Base-by-base conservation (phyloP, 2,113 vertebrate genomes). In the Oreochromis spilurus region DNA sequence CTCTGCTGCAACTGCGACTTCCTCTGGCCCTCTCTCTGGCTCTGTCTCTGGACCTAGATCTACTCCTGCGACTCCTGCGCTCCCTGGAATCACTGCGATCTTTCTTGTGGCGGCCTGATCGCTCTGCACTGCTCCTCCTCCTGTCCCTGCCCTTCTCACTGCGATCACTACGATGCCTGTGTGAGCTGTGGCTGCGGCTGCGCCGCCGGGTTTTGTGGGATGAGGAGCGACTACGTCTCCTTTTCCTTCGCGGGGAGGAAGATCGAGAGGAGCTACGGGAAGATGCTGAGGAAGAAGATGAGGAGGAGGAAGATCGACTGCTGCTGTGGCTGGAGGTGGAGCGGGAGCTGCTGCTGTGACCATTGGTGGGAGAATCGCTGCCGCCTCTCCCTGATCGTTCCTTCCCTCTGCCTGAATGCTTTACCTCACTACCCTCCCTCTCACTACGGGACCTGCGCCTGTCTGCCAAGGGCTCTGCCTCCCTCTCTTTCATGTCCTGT, bases 401-500 rank as follows among this genome's bases (percentile, higher is more conserved):
- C 93, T 96, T 97, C 80, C 94, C 97, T 96, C 97, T 97, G 86
- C 95, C 96, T 21, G 96, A 94, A 87, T 97, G 97, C 94, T 97
- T 98, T 52, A 95, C 94, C 95, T 99, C 99, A 94, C 85, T 89
- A 82, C 96, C 96, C 8, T 96, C 91, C 1, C 94, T 94, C 93
- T 98, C 97, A 91, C 97, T 97, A 90, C 97, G 96, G 89, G 97
- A 97, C 95, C 97, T 98, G 96, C 97, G 98, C 95, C 98, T 98
- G 93, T 99, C 98, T 94, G 95, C 95, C 90, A 96, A 91, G 92
- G 93, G 83, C 95, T 98, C 98, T 85, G 95, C 95, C 86, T 99
- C 97, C 75, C 94, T 96, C 93, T 98, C 97, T 93, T 97, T 98
- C 83, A 96, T 94, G 96, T 99, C 98, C 94, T 97, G 97, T 84